A percentile compares a stretch with the other conserved stretches of the same genome.
phyloP scores from a whole-genome alignment of 2,888 invertebrate genomes.

The Sphinx pinastri region DNA sequence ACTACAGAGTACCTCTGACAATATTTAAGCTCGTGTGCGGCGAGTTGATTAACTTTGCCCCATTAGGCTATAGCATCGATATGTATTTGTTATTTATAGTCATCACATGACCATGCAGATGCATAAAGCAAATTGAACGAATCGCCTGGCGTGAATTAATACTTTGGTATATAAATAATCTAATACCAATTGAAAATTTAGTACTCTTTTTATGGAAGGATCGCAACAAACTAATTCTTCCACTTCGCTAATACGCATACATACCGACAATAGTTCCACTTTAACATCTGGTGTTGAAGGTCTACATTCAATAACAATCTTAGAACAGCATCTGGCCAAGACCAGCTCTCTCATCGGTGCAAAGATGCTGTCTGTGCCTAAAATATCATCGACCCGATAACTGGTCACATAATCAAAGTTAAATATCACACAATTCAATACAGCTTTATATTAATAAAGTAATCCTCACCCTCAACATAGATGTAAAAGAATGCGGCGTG shows the following conservation, averaged over 20 bases:
- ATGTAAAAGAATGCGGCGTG: conserved; percentile 72
- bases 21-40: conserved; percentile 21
- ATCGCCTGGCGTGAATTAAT: conserved; percentile 9
- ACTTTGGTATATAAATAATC: conserved; percentile 16
- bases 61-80: conserved; percentile 35
- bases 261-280: conserved; percentile 67
- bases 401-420: not conserved
- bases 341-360: conserved; percentile 72
- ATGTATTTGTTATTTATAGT: conserved; percentile 31
- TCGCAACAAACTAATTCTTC: conserved; percentile 2
- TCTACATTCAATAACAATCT: conserved; percentile 74
- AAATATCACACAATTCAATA: conserved; percentile 8
- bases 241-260: conserved; percentile 52
- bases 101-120: conserved; percentile 54
- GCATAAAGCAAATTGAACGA: conserved; percentile 47
- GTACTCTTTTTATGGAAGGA: conserved; percentile 8
- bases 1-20: conserved; percentile 24
- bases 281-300: conserved; percentile 74
- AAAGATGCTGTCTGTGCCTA: conserved; percentile 71
- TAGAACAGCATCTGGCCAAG: conserved; percentile 54
- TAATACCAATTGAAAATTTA: conserved; percentile 2
- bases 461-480: conserved; percentile 75
- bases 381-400: conserved; percentile 45
- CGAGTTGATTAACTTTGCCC: conserved; percentile 42
- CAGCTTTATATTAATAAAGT: conserved; percentile 23